Base-by-base conservation (phyloP, 2,797 vertebrate genomes). In the Thalassophryne amazonica region DNA sequence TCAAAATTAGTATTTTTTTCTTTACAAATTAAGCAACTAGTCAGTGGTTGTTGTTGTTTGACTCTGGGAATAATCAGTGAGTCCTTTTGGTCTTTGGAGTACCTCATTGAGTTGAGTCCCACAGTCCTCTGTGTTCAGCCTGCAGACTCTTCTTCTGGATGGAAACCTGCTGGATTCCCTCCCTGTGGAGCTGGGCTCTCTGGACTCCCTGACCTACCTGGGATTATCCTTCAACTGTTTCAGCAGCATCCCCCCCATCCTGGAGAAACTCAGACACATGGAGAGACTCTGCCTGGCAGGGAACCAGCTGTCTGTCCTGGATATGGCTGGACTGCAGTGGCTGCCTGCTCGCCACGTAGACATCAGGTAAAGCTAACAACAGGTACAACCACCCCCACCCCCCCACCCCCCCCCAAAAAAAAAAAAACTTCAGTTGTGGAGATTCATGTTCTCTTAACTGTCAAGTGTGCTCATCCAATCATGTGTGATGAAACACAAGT, bases 151-250 rank as follows among this genome's bases (percentile, higher is more conserved):
- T 71, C 88, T 98, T 62, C 80, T 99, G 84, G 96, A 99, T 37
- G 94, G 95, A 12, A 99, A 99, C 87, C 83, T 84, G 55, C 91
- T 99, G 46, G 88, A 80, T n/a, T 84, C 81, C 5, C 91, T 99
- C 69, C 96, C 96, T 6, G 73, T 62, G n/a, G 94, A 96, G 76
- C 67, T 99, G 81, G 91, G 92, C 73, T 92, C 86, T 37, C 91
- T 98, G 87, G 90, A 91, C 56, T 87, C 89, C 24, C 92, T 99
- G 58, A 90, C 80, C 79, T 98, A 96, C 21, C 87, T 98, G 7
- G 92, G 96, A 50, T 84, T 99, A 57, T 97, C 96, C 79, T 99
- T 99, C 87, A 99, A 99, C 6, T 87, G 91, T 48, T 98, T 99
- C 87, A 85, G 78, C 38, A 69, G 86, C 78, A 76, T 94, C 59